Conservation (phyloP, 2,113 vertebrate genomes). For the Excalfactoria chinensis region DNA sequence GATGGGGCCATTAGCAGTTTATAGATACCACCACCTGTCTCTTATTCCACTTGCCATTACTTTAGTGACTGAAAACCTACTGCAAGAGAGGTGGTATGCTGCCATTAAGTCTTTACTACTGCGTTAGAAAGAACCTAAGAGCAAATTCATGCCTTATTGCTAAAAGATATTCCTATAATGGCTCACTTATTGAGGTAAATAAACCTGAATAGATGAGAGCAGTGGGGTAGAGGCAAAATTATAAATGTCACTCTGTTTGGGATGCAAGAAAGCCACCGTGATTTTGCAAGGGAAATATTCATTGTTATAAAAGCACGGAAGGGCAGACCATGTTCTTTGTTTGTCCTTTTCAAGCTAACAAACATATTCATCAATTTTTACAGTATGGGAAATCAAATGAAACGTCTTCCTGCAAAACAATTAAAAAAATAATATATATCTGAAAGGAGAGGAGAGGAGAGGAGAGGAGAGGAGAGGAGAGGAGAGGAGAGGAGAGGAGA, state of each 20-base stretch:
- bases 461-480: no score
- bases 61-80: conserved; percentile 75
- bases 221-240: neutral
- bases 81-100: conserved; percentile 26
- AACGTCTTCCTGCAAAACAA: rapidly evolving
- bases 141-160: conserved; percentile 40
- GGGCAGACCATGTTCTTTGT: neutral
- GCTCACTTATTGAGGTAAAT: conserved; percentile 42
- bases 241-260: conserved; percentile 28
- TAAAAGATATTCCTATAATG: conserved; percentile 13
- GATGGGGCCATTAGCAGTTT: conserved; percentile 79
- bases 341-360: neutral
- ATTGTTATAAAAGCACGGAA: neutral
- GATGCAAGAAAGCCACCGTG: neutral
- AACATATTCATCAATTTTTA: rapidly evolving
- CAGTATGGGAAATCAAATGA: neutral
- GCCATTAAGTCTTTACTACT: conserved; percentile 74
- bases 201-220: conserved; percentile 39
- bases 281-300: neutral
- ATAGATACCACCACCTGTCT: conserved; percentile 82
- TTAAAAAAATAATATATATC: neutral
- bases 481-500: no score
- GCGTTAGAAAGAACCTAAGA: conserved; percentile 58
- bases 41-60: conserved; percentile 72
- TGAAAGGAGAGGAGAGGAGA: no score